phyloP scores from a whole-genome alignment of 2,888 invertebrate species.

The Trachelus troglodyta region DNA sequence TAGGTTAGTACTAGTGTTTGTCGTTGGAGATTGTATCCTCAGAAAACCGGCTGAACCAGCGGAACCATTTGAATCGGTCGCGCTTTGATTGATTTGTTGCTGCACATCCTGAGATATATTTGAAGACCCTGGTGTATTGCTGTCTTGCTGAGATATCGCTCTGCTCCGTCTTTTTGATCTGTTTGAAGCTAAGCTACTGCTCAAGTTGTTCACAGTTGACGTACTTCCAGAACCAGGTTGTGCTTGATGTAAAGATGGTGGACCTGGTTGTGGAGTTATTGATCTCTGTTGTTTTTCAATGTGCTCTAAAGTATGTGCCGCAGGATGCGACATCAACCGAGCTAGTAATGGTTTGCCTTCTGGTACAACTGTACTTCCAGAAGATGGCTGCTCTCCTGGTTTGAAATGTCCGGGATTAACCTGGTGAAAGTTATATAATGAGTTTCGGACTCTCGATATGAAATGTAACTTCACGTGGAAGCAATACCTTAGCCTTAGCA shows the following conservation, averaged over 20 bases:
- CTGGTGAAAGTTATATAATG: constrained; percentile 30
- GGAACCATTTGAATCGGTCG: constrained; percentile 45
- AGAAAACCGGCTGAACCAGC: constrained; percentile 49
- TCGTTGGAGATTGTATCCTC: constrained; percentile 62
- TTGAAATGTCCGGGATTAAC: constrained; percentile 61
- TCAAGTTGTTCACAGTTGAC: constrained; percentile 32
- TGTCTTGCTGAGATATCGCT: constrained; percentile 28
- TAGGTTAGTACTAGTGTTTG: constrained; percentile 27
- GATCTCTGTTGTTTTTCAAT: constrained; percentile 88
- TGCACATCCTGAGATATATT: constrained; percentile 40
- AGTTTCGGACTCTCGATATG: not conserved
- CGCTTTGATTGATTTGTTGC: constrained; percentile 34
- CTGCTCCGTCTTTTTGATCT: constrained; percentile 49
- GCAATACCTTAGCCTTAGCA: constrained; percentile 73
- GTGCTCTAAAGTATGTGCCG: constrained; percentile 83
- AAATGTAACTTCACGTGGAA: not conserved
- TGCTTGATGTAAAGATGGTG: constrained; percentile 30
- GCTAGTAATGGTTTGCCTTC: constrained; percentile 78
- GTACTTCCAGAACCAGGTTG: constrained; percentile 36
- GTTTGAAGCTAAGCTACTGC: constrained; percentile 30
- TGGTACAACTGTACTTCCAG: constrained; percentile 65
- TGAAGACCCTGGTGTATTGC: constrained; percentile 33
- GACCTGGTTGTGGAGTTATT: constrained; percentile 73
- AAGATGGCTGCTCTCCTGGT: constrained; percentile 54
- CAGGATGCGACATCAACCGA: constrained; percentile 85